Conservation (phyloP, 1,140 invertebrate species). For the Drosophila asahinai region DNA sequence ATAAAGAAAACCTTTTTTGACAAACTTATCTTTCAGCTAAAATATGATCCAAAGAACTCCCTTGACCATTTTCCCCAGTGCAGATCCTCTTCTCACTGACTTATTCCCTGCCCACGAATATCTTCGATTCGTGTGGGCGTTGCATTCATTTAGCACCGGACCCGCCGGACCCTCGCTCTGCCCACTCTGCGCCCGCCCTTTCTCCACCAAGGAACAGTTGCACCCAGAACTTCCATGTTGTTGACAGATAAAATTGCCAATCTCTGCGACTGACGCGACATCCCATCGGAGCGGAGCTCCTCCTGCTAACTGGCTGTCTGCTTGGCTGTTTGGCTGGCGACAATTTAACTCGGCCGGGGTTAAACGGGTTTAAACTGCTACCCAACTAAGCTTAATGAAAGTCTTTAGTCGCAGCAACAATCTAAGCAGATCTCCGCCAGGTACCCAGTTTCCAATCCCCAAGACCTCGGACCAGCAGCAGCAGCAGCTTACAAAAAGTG, state of each 20-base stretch:
- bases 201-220: constrained; percentile 17
- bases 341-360: constrained; percentile 67
- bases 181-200: constrained; percentile 14
- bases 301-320: constrained; percentile 5
- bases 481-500: constrained; percentile 76
- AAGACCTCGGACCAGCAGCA: background rate
- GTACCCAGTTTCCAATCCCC: constrained; percentile 2
- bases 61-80: constrained; percentile 1
- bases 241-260: constrained; percentile 81
- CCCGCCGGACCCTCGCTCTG: constrained; percentile 2
- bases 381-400: constrained; percentile 77
- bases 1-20: too few species aligned
- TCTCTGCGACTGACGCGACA: constrained; percentile 55
- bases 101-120: constrained; percentile 25
- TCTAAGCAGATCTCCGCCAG: constrained; percentile 52
- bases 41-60: background rate
- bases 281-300: constrained; percentile 13
- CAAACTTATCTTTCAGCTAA: too few species aligned
- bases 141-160: constrained; percentile 34
- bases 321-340: constrained; percentile 28
- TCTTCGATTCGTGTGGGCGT: constrained; percentile 66
- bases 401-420: constrained; percentile 68
- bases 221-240: constrained; percentile 59
- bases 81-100: background rate
- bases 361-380: constrained; percentile 77